phyloP scores from a whole-genome alignment of 2,797 vertebrate species.

The Poecile montanus region DNA sequence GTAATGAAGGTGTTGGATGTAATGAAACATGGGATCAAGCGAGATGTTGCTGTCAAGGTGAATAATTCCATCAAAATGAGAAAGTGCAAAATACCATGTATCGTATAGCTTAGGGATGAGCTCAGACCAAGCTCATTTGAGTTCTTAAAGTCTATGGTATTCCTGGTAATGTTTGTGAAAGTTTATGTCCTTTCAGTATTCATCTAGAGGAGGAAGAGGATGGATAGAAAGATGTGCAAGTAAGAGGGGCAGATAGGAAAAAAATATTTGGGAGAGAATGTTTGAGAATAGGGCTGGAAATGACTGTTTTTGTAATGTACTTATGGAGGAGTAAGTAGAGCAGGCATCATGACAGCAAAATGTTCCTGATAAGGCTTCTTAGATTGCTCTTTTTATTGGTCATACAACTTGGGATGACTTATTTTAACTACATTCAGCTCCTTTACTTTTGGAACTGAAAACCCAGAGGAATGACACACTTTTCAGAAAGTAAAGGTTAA shows the following conservation, averaged over 20 bases:
- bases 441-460: not conserved
- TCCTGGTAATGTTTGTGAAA: not conserved
- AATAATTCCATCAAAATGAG: not conserved
- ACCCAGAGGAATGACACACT: not conserved
- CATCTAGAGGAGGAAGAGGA: not conserved
- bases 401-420: not conserved
- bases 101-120: not conserved
- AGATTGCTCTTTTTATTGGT: not conserved
- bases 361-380: not conserved
- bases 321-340: not conserved
- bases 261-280: not conserved
- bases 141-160: not conserved
- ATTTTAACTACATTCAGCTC: not conserved
- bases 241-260: not conserved
- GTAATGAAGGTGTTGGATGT: not conserved
- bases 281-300: not conserved
- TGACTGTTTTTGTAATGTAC: not conserved
- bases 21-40: not conserved
- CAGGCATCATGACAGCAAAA: not conserved
- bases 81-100: not conserved
- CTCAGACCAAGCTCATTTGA: not conserved
- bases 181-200: not conserved
- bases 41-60: not conserved
- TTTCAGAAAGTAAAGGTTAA: not conserved
- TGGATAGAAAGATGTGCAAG: not conserved